These are phyloP conservation scores for Tachypleus tridentatus DNA, from an alignment of 1,140 invertebrate species.

Conservation along the genomic window DNA sequence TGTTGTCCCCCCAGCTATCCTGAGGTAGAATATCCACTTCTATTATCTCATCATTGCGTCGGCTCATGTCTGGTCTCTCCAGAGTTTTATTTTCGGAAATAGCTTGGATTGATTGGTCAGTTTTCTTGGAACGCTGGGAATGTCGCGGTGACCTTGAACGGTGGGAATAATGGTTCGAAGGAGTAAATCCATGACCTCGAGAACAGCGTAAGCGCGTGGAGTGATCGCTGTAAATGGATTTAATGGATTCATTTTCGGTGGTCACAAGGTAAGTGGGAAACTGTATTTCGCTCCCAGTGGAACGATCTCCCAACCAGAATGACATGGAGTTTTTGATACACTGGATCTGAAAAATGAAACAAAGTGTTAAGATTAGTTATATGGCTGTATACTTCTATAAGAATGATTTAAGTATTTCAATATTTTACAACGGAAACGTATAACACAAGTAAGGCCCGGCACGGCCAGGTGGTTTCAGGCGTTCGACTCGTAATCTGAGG, in stretches of 20 bases:
- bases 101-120: constrained; percentile 28
- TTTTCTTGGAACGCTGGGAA: constrained; percentile 20
- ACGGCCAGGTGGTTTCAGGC: no score
- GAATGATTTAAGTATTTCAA: no score
- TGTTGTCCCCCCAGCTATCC: constrained; percentile 97
- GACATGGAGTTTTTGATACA: constrained; percentile 8
- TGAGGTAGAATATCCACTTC: constrained; percentile 82
- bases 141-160: constrained; percentile 13
- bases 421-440: no score
- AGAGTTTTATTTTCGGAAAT: constrained; percentile 16
- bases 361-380: no score
- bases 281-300: constrained; percentile 16
- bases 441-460: no score
- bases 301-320: constrained; percentile 19
- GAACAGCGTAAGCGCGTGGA: constrained; percentile 19
- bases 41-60: constrained; percentile 52
- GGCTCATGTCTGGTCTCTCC: constrained; percentile 33
- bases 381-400: no score
- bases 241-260: constrained; percentile 25
- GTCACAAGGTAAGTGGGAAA: constrained; percentile 16
- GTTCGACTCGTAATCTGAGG: no score
- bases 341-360: no score
- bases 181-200: constrained; percentile 16
- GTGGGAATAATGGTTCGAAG: constrained; percentile 14
- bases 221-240: constrained; percentile 22